Conservation (phyloP, 2,888 invertebrate genomes). For the Epistrophella euchroma region DNA sequence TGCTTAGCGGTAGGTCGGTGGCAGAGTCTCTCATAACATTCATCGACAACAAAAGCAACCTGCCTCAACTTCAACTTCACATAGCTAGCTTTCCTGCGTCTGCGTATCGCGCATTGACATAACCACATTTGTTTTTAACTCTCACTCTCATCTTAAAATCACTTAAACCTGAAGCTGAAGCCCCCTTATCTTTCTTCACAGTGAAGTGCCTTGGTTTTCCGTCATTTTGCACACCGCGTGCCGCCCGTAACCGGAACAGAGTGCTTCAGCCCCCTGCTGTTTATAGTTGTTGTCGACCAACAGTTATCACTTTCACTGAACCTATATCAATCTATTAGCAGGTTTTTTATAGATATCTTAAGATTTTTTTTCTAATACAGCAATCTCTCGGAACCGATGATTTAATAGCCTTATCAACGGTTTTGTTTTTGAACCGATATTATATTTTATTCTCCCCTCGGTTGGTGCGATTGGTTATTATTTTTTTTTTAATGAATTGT, state of each 20-base stretch:
- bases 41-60: conserved; percentile 47
- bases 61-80: conserved; percentile 42
- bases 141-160: conserved; percentile 50
- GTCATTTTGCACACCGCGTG: conserved; percentile 47
- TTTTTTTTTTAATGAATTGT: conserved; percentile 43
- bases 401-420: conserved; percentile 27
- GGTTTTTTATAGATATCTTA: conserved; percentile 22
- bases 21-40: conserved; percentile 48
- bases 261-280: conserved; percentile 4
- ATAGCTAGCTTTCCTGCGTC: conserved; percentile 32
- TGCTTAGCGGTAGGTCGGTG: neutral
- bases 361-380: neutral
- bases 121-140: conserved; percentile 59
- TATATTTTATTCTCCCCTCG: neutral
- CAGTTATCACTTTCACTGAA: conserved; percentile 68
- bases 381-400: conserved; percentile 6
- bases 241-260: conserved; percentile 50
- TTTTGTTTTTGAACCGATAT: conserved; percentile 10
- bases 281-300: neutral
- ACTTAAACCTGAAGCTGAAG: conserved; percentile 40
- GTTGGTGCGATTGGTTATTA: neutral
- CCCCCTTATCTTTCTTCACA: conserved; percentile 54
- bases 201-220: conserved; percentile 58
- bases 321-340: conserved; percentile 58
- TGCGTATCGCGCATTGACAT: conserved; percentile 55